Evolutionary conservation across 1,140 invertebrate species (phyloP), one percentile per base, ranked within the genome.

Genomic region (Leptopilina boulardi): DNA sequence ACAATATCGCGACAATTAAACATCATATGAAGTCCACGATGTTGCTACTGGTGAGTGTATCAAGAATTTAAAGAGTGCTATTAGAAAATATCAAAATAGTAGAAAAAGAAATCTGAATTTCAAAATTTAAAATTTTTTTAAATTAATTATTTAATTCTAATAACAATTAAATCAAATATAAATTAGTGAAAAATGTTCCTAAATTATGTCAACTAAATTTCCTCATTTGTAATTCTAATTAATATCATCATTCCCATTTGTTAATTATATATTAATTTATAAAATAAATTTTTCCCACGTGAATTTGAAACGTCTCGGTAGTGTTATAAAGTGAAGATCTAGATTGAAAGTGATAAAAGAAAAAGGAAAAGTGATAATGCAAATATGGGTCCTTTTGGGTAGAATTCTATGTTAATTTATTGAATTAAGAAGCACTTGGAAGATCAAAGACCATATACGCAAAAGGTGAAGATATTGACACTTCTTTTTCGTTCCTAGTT

Each of bases 1-100:
- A 34, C 59, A 66, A 66, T 66, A 26, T 66, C 21, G 59, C 59
- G 59, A 66, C 59, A n/a, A n/a, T 51, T 66, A 66, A 66, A 30
- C 3, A 30, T 66, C 23, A 26, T n/a, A 26, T 10, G 26, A 66
- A 66, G 26, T 66, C 11, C 23, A 66, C 59, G 11, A 66, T 66
- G 59, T 34, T 66, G 59, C 59, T 66, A 2, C 23, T 66, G 59
- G 59, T 66, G 26, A 66, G 59, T 66, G 59, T 9, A 15, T 30
- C 15, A 66, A 30, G 19, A 4, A 42, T 42, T 13, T 13, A n/a
- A n/a, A 11, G 41, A 42, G 41, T 8, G 41, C 41, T 5, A 10
- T 41, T 41, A 4, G 13, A 42, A 11, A 2, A 11, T 42, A 2
- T 42, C 47, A 6, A 1, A 18, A 4, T n/a, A 18, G 5, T 38